A percentile compares a stretch with the other conserved stretches of the same genome.
Evolutionary conservation across 2,797 vertebrate genomes (phyloP).

Genomic region (Microctenopoma stevenorrisi): DNA sequence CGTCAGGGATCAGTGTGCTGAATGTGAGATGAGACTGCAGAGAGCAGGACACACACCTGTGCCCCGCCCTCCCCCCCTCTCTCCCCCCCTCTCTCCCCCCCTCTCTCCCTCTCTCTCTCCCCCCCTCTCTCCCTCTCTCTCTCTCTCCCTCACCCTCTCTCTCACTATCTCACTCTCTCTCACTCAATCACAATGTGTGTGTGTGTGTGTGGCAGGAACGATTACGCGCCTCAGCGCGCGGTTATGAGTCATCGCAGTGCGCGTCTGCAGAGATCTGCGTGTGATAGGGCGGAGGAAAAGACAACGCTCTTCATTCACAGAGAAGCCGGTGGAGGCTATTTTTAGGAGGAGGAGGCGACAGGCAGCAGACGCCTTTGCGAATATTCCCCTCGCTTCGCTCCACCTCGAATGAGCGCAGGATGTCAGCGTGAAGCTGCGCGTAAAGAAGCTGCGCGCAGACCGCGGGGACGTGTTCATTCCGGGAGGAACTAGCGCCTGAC

Average conservation of each 20-base stretch:
- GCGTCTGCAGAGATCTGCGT: conserved; percentile 15
- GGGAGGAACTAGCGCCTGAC: not conserved
- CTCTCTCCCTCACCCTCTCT: too few relatives aligned
- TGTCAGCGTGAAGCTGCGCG: conserved; percentile 36
- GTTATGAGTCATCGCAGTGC: conserved; percentile 38
- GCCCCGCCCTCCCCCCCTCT: too few relatives aligned
- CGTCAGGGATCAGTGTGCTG: too few relatives aligned
- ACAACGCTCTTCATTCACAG: conserved; percentile 44
- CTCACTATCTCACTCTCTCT: too few relatives aligned
- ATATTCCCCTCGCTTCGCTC: conserved; percentile 39
- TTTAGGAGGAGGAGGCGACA: conserved; percentile 42
- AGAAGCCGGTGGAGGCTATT: conserved; percentile 37
- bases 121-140: too few relatives aligned
- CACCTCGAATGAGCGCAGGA: conserved; percentile 42
- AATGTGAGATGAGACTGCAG: too few relatives aligned
- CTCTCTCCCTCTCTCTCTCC: too few relatives aligned
- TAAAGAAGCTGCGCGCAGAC: conserved; percentile 30
- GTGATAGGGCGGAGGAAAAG: conserved; percentile 25
- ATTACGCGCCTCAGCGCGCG: conserved; percentile 21
- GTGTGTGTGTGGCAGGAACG: not conserved
- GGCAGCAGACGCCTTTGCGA: conserved; percentile 39
- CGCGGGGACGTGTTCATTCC: conserved; percentile 32
- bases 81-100: too few relatives aligned
- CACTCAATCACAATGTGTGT: too few relatives aligned
- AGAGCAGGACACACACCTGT: too few relatives aligned